Base-by-base conservation (phyloP, 2,888 invertebrate genomes). In the Nomada goodeniana region DNA sequence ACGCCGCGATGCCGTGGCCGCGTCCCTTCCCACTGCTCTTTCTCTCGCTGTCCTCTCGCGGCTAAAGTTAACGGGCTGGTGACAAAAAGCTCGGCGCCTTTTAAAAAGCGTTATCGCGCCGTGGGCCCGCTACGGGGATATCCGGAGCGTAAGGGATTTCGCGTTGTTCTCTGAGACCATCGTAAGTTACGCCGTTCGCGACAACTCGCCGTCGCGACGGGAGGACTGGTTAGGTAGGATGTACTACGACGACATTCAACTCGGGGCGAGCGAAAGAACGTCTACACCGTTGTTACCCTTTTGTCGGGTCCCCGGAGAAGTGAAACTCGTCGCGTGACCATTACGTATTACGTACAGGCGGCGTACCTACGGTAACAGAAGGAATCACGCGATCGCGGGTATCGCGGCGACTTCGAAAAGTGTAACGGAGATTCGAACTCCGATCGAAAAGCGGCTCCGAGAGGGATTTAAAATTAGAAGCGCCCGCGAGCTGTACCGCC, bases 361-460 rank as follows among this genome's bases (percentile, higher is more conserved):
- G 0, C 36, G 20, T 53, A 20, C 53, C 53, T 2, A 18, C 50
- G n/a, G 26, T 20, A 23, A 42, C 29, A 44, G n/a, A 44, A n/a
- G 52, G 44, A 53, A 55, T 60, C 68, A 74, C 74, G 74, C 65
- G 75, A 75, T 20, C 57, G 29, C 20, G n/a, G 44, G 36, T 55
- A n/a, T 65, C 44, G 10, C 29, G 26, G 59, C 59, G 52, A 15
- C 59, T 60, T 74, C 57, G 20, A 29, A 47, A 59, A 63, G 50
- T 71, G 55, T 63, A 42, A n/a, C 70, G 15, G 50, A 74, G 65
- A 18, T 52, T 59, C 50, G 42, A 57, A 50, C 26, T 36, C 44
- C n/a, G 71, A 29, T 44, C 23, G 71, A 47, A 15, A 50, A 15
- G 29, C n/a, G 29, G 42, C n/a, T 42, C 2, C 4, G 42, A 36